Base-by-base conservation (phyloP, 2,888 invertebrate species). In the Carcina quercana region DNA sequence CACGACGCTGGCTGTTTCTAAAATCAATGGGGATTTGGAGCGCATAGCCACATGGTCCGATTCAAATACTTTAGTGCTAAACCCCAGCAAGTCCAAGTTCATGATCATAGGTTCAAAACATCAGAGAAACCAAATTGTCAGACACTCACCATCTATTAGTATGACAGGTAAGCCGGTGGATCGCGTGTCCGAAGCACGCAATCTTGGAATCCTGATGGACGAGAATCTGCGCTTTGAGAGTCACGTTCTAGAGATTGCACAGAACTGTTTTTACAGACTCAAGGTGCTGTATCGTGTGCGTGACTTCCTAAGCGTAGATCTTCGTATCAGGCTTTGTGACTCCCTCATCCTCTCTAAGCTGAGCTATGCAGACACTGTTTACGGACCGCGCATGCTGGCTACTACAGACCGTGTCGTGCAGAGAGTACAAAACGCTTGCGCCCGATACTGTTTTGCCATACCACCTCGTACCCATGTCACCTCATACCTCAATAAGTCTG, bases 261-360 rank as follows among this genome's bases (percentile, higher is more conserved):
- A 31, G 11, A 38, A 26, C 13, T 36, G 32, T 13, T 39, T 42
- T 28, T 42, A 39, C 13, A 20, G 40, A 1, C 20, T 40, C 8
- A 35, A 35, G 14, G 14, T 40, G 2, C 21, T 40, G 3, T 40
- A 42, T 19, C 15, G 15, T 8, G 22, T 43, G 2, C 29, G 40
- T 2, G 14, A 30, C 2, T 33, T 21, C 12, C 13, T 41, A 2
- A 29, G 14, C 12, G 19, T 22, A 3, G 22, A 37, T n/a, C 3
- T 34, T 4, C 21, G 38, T 5, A 5, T 34, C 10, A 24, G 14
- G 13, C 20, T 42, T 3, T 30, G 32, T 21, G 40, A 40, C 5
- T 11, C 33, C 1, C 13, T 41, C 1, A 11, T 41, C 5, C 10
- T 41, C 4, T 41, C 41, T 5, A 38, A 29, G n/a, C 12, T 41